Evolutionary conservation across 2,797 vertebrate genomes (phyloP), one percentile per base, ranked within the genome.

Genomic region (Sebastes variabilis): DNA sequence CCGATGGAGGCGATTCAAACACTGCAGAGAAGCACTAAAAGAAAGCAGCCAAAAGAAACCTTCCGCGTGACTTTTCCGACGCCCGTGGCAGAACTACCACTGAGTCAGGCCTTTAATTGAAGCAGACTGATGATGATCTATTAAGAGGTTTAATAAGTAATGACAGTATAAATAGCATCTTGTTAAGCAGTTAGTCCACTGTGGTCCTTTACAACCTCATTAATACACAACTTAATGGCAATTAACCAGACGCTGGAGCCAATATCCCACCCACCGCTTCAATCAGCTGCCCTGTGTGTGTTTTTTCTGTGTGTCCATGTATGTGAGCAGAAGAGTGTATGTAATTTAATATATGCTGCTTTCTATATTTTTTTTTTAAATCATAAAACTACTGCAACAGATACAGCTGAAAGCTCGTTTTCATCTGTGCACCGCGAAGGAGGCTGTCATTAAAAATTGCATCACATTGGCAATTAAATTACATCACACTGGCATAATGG

Each of bases 181-280:
- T 90, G 89, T 93, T 93, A 91, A 87, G 86, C 80, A 75, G 86
- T 88, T 89, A 89, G 88, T 91, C 88, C 89, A 85, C 86, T 75
- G 88, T 74, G 86, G 81, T 90, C 87, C 77, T 90, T 92, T 90
- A 93, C 85, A 87, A 88, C 84, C 89, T 92, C 86, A 88, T 94
- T 93, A 92, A 90, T 92, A 91, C 79, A 80, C 74, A 89, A 89
- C 91, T 81, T 92, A 91, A 90, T 90, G 86, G 75, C 88, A 93
- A 93, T 93, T 91, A 93, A 89, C 66, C 82, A 86, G 83, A 88
- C 80, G 61, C 71, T 68, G 82, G 49, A 84, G 87, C 87, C 86
- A 88, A 87, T 82, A 88, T 79, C 78, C 89, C 84, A 85, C 89
- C 87, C 80, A 87, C 85, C 10, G n/a, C 86, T 90, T 88, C 80